Percentiles rank a stretch among this genome's conserved stretches.
These are phyloP conservation scores for Hippocampus kuda DNA, from an alignment of 2,797 vertebrate species.

Conservation along the genomic window DNA sequence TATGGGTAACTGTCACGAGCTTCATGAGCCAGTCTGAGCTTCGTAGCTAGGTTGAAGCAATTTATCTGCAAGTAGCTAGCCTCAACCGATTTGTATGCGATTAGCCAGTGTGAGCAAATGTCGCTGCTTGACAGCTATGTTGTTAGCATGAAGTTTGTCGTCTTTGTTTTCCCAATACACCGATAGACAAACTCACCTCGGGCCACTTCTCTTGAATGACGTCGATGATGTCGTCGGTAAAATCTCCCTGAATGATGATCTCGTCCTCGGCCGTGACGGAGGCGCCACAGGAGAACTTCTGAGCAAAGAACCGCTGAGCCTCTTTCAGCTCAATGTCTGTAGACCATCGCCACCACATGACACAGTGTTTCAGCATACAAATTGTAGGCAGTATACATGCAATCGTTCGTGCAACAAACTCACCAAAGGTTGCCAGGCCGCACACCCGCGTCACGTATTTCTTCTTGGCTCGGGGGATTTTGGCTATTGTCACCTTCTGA, in stretches of 20 bases:
- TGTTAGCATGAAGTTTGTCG: background rate
- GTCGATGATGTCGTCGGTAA: slow-evolving; percentile 97
- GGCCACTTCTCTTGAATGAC: slow-evolving; percentile 99
- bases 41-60: no score
- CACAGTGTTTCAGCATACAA: background rate
- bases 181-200: slow-evolving; percentile 68
- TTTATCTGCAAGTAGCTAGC: no score
- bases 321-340: slow-evolving; percentile 97
- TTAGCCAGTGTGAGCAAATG: no score
- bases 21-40: no score
- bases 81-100: no score
- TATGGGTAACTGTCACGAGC: no score
- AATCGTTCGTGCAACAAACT: slow-evolving; percentile 33
- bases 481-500: slow-evolving; percentile 97
- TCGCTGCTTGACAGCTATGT: background rate
- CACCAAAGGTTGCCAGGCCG: slow-evolving; percentile 91
- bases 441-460: slow-evolving; percentile 97
- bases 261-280: slow-evolving; percentile 96
- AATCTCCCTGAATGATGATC: slow-evolving; percentile 99
- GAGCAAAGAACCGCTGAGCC: slow-evolving; percentile 98
- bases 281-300: slow-evolving; percentile 97
- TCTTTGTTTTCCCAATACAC: background rate
- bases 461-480: slow-evolving; percentile 98
- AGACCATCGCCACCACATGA: background rate
- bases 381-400: background rate